phyloP scores from a whole-genome alignment of 2,113 vertebrate genomes.

The Australoheros scitulus region DNA sequence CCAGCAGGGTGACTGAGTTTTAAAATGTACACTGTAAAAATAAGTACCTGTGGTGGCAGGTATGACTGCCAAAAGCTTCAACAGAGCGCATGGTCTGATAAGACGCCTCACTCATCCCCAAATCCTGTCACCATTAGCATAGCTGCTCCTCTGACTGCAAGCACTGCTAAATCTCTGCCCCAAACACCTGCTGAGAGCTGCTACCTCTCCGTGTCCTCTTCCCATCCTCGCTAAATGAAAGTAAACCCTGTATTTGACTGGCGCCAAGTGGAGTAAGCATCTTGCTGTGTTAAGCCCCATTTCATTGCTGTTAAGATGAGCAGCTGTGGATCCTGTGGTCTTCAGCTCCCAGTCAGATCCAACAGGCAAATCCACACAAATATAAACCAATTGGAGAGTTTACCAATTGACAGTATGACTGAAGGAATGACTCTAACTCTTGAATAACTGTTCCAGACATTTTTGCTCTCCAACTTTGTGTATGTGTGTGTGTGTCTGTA shows the following conservation, averaged over 20 bases:
- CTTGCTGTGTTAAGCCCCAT: conserved; percentile 57
- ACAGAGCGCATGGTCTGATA: conserved; percentile 67
- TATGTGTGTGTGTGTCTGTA: not conserved
- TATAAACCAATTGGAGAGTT: conserved; percentile 49
- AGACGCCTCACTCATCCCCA: conserved; percentile 61
- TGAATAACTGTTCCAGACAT: conserved; percentile 27
- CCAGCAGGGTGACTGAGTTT: conserved; percentile 38
- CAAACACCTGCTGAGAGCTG: conserved; percentile 60
- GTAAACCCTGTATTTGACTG: conserved; percentile 63
- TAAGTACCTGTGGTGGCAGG: conserved; percentile 62
- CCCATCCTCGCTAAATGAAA: conserved; percentile 64
- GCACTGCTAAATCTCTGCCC: conserved; percentile 62
- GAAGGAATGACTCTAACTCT: not conserved
- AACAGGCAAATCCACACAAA: conserved; percentile 44
- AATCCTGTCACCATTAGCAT: conserved; percentile 78
- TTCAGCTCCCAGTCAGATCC: conserved; percentile 18
- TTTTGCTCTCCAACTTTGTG: conserved; percentile 10
- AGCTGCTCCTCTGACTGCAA: conserved; percentile 61
- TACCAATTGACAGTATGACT: conserved; percentile 24
- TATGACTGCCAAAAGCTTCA: conserved; percentile 61
- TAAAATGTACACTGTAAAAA: conserved; percentile 58
- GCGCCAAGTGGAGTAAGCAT: conserved; percentile 52
- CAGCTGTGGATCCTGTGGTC: conserved; percentile 49
- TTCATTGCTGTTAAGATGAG: conserved; percentile 57
- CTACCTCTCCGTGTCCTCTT: conserved; percentile 40